Evolutionary conservation across 1,140 invertebrate species (phyloP), one percentile per base, ranked within the genome.

Genomic region (Littorina saxatilis): DNA sequence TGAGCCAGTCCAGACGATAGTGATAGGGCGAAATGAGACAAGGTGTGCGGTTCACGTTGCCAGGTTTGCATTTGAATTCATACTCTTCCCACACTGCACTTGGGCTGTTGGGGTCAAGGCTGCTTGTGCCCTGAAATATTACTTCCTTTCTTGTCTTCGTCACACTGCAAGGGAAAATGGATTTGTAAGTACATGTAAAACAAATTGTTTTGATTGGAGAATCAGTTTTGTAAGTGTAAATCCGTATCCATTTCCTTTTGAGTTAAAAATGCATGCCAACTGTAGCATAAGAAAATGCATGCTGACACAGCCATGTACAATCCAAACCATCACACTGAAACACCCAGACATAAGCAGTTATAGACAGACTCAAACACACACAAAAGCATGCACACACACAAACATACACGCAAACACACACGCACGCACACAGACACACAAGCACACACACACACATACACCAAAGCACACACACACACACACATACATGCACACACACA

Each of bases 11-110:
- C 7, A 93, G 88, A 55, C 92, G 84, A 82, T 93, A 93, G 84
- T 93, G 93, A 83, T 93, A 93, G 1, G 93, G 93, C 40, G 92
- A 92, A 35, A 93, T 93, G 17, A 93, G 35, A 84, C 93, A 93
- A 39, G 93, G 93, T 17, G 86, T 63, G 27, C 87, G 84, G 13
- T 83, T 88, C 0, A 91, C 80, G 77, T 90, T 87, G 20, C 92
- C 92, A 17, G 93, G 93, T 87, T 93, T 93, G 86, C 93, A 93
- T 81, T 93, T 92, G 84, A 93, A 93, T 75, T 93, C 89, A 87
- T 93, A 93, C 75, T 93, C 93, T 39, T 87, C 70, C 93, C 93
- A 93, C 35, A 85, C 83, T 17, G 89, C 81, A 20, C 35, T 73
- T 1, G 89, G 82, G 74, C 86, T 85, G 32, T 66, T 23, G 13